Conservation (phyloP, 2,797 vertebrate genomes). For the Silurus aristotelis region DNA sequence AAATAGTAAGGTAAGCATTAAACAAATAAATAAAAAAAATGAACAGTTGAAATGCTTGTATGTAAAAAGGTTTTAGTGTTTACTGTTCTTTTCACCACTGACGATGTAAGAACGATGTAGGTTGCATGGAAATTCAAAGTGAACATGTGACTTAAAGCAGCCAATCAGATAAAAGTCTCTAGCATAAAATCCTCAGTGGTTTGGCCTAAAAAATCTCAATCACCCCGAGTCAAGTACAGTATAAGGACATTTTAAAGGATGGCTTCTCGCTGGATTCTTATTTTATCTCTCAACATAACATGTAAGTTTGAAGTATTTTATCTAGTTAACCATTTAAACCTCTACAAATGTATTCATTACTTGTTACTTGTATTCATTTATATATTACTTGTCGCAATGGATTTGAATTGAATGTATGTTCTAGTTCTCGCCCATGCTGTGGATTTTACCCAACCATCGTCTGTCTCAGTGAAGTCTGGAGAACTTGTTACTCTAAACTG, state of each 20-base stretch:
- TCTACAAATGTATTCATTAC: too few relatives aligned
- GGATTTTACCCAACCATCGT: background rate
- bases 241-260: background rate
- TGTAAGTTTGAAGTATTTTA: background rate
- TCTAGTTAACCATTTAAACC: too few relatives aligned
- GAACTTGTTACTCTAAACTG: background rate
- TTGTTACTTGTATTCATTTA: background rate
- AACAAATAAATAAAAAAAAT: too few relatives aligned
- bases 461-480: background rate
- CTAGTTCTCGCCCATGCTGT: background rate
- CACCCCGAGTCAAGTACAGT: background rate
- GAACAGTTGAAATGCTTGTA: background rate
- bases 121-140: background rate
- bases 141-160: background rate
- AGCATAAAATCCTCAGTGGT: background rate
- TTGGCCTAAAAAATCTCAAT: background rate
- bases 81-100: background rate
- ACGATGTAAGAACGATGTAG: background rate
- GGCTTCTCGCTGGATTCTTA: background rate
- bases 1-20: background rate
- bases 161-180: constrained; percentile 8
- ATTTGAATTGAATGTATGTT: background rate
- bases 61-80: too few relatives aligned
- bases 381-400: background rate
- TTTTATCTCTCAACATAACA: constrained; percentile 6